These are phyloP conservation scores for Nothobranchius furzeri DNA, from an alignment of 2,113 vertebrate genomes.

Conservation along the genomic window DNA sequence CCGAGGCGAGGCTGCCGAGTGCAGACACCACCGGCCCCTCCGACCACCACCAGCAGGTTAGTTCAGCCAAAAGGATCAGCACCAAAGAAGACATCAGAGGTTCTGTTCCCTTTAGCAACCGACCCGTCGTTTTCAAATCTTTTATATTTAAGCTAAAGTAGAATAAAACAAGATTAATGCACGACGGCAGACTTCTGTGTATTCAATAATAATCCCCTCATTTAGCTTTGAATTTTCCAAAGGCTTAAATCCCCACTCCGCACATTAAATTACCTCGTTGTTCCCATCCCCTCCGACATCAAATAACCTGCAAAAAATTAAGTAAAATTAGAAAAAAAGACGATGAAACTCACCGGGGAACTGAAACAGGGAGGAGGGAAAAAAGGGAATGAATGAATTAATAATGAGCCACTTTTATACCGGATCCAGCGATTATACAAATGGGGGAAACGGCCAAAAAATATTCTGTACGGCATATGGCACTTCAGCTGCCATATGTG, in stretches of 20 bases:
- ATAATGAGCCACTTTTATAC: constrained; percentile 84
- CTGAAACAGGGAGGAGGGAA: constrained; percentile 27
- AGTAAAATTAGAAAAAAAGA: constrained; percentile 6
- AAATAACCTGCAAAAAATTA: constrained; percentile 53
- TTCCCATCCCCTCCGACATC: constrained; percentile 51
- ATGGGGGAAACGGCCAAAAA: constrained; percentile 93
- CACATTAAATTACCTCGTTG: constrained; percentile 64
- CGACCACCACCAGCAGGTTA: too few species aligned
- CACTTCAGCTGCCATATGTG: constrained; percentile 99
- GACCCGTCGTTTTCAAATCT: constrained; percentile 13
- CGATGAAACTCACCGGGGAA: constrained; percentile 9
- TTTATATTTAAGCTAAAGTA: constrained; percentile 25
- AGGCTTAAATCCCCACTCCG: constrained; percentile 57
- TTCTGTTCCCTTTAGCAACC: constrained; percentile 2
- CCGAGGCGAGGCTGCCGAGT: too few species aligned
- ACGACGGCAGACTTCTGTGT: background rate
- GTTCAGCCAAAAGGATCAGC: background rate
- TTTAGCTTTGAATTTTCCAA: constrained; percentile 49
- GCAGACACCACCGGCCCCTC: too few species aligned
- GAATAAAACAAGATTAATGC: constrained; percentile 33
- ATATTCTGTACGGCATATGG: constrained; percentile 98
- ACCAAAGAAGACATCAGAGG: background rate
- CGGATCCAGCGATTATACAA: constrained; percentile 84
- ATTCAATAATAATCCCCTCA: constrained; percentile 35
- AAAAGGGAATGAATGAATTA: constrained; percentile 79